Base-by-base conservation (phyloP, 2,888 invertebrate species). In the Cistogaster globosa region DNA sequence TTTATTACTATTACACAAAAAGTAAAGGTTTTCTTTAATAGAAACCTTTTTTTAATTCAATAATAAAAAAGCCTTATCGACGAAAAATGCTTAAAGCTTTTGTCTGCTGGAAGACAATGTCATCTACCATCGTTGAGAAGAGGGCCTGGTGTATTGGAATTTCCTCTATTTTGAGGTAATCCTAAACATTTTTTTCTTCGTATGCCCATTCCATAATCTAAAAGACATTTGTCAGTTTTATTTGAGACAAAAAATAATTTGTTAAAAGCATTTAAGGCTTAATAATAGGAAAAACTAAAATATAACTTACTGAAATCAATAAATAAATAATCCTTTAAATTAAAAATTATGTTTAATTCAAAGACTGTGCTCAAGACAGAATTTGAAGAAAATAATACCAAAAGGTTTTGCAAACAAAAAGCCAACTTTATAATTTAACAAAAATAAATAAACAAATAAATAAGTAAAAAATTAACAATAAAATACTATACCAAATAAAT, bases 361-460 rank as follows among this genome's bases (percentile, higher is more conserved):
- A 60, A 53, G 2, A 16, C 22, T 74, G 57, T 20, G 11, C 26
- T 26, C 14, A 20, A 14, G 32, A 1, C 26, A 53, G 55, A 22
- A 36, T 55, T 67, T 69, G 57, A 42, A 51, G 55, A 48, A 20
- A 72, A 32, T 32, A 81, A 68, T 57, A 82, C 18, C 63, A 76
- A 68, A 20, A 63, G 75, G 81, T 26, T 51, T 55, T 0, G 11
- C 5, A 12, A 55, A 42, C 22, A 60, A 71, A 76, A 78, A 60
- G 60, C 67, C 32, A 45, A 20, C 32, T 32, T 53, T 38, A 76
- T 82, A 51, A 82, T 8, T 65, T n/a, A 32, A 79, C 22, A 57
- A 68, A 51, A 42, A 51, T 9, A 83, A n/a, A n/a, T n/a, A n/a
- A n/a, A n/a, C n/a, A n/a, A n/a, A n/a, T 69, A 67, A 81, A 68